These are phyloP conservation scores for Zaprionus tsacasi DNA, from an alignment of 1,140 invertebrate species.

Conservation along the genomic window DNA sequence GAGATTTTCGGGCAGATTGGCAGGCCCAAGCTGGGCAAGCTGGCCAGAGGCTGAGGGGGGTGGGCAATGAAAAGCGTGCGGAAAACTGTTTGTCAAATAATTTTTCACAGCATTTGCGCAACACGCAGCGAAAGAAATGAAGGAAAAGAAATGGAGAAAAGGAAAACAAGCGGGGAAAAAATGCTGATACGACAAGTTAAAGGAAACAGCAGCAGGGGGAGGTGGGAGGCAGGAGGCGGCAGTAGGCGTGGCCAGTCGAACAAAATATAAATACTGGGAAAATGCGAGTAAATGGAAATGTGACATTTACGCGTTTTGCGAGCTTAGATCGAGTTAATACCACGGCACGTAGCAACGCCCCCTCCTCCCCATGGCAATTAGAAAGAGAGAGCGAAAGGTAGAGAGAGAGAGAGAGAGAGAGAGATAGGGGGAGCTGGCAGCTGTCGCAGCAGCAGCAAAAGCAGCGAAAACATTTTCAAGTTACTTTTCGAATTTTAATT, in stretches of 20 bases:
- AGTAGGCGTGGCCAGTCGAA: slow-evolving; percentile 58
- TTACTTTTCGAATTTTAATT: slow-evolving; percentile 81
- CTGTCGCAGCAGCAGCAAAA: slow-evolving; percentile 51
- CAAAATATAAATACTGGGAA: slow-evolving; percentile 75
- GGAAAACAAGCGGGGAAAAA: slow-evolving; percentile 35
- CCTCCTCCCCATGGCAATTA: background rate
- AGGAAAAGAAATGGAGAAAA: slow-evolving; percentile 23
- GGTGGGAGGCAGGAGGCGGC: background rate
- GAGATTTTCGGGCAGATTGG: slow-evolving; percentile 50
- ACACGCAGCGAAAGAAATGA: slow-evolving; percentile 12
- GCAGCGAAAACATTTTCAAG: slow-evolving; percentile 66
- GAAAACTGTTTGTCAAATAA: slow-evolving; percentile 82
- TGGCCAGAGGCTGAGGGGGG: background rate
- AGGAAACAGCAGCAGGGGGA: background rate
- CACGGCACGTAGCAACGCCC: slow-evolving; percentile 65
- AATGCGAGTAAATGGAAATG: slow-evolving; percentile 74
- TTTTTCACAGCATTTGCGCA: slow-evolving; percentile 65
- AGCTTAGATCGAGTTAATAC: slow-evolving; percentile 81
- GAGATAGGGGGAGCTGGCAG: slow-evolving; percentile 32
- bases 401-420: background rate
- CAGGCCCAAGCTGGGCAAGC: slow-evolving; percentile 1
- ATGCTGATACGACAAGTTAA: slow-evolving; percentile 44
- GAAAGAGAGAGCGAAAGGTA: background rate
- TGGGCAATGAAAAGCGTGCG: slow-evolving; percentile 54
- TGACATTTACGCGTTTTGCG: slow-evolving; percentile 78